Percentiles rank a stretch among this genome's conserved stretches.
Conservation (phyloP, 2,888 invertebrate genomes). For the Acronicta alni region DNA sequence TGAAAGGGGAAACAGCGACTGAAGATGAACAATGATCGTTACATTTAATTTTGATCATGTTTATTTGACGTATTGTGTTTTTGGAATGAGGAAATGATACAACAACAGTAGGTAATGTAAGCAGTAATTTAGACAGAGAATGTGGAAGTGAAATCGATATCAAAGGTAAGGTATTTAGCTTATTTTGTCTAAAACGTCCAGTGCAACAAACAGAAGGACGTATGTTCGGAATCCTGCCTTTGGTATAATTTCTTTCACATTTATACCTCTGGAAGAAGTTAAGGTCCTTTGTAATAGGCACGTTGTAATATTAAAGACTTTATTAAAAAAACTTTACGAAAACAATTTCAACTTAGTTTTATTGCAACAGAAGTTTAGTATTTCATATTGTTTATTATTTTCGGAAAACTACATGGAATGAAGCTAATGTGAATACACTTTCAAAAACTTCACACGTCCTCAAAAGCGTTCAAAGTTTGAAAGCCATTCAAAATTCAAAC, state of each 20-base stretch:
- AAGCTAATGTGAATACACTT: conserved; percentile 11
- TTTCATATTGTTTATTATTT: neutral
- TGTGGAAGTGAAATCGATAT: no score
- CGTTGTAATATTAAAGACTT: no score
- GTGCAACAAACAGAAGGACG: no score
- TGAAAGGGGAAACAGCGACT: neutral
- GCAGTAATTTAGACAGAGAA: no score
- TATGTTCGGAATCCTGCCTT: no score
- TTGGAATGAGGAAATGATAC: neutral
- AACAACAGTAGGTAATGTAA: neutral
- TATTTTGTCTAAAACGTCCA: no score
- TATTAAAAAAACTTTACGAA: no score
- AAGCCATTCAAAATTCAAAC: conserved; percentile 36
- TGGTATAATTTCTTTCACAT: no score
- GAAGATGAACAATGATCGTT: neutral
- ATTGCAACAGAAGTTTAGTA: neutral
- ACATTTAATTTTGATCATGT: neutral
- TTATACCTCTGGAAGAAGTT: no score
- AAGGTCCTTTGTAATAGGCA: no score
- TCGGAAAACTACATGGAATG: conserved; percentile 18
- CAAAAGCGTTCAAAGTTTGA: conserved; percentile 33
- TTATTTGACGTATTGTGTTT: neutral
- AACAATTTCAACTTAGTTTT: no score
- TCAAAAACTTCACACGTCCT: conserved; percentile 25
- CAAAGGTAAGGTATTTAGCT: no score